A percentile compares a stretch with the other conserved stretches of the same genome.
Conservation (phyloP, 2,113 vertebrate genomes). For the Nycticorax nycticorax region DNA sequence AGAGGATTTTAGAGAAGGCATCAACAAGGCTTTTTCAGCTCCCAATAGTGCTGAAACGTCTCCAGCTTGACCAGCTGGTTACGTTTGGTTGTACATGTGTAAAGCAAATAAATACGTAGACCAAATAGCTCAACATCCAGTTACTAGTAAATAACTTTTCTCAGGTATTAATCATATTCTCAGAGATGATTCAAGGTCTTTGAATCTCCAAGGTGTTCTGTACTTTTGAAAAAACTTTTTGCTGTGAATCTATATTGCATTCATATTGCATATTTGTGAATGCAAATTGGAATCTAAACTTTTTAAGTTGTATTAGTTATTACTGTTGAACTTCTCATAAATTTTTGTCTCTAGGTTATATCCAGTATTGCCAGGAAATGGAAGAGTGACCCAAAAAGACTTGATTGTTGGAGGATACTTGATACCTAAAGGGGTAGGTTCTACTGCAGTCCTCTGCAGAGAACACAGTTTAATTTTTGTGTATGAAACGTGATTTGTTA, state of each 20-base stretch:
- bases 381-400: conserved; percentile 88
- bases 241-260: neutral
- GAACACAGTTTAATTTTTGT: neutral
- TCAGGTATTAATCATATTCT: neutral
- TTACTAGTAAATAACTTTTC: neutral
- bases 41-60: neutral
- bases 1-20: neutral
- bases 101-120: neutral
- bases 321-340: neutral
- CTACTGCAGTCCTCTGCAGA: neutral
- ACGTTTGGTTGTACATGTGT: neutral
- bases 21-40: neutral
- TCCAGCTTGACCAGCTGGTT: neutral
- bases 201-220: neutral
- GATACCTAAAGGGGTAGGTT: conserved; percentile 91
- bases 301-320: neutral
- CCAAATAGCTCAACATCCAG: neutral
- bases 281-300: neutral
- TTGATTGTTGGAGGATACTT: conserved; percentile 88
- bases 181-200: neutral
- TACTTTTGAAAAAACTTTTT: neutral
- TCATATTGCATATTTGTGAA: neutral
- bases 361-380: conserved; percentile 91
- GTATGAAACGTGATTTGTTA: neutral
- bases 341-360: conserved; percentile 81